Evolutionary conservation across 1,140 invertebrate species (phyloP), one percentile per base, ranked within the genome.

Genomic region (Anastatus disparis): DNA sequence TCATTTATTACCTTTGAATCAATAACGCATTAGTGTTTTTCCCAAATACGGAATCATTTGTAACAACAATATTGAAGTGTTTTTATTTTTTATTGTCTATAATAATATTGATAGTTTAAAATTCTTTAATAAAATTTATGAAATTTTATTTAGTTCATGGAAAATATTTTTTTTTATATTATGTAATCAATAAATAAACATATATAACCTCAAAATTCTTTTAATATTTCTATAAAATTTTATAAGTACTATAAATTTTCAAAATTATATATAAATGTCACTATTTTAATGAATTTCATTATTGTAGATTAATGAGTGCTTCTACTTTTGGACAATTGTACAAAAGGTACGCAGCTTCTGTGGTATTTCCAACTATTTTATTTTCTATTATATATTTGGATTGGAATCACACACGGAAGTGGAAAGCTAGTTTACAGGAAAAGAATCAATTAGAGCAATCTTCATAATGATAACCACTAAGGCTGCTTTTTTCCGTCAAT

Each of bases 371-470:
- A 22, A 86, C 87, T 15, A 24, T 91, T 72, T 76, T 86, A 44
- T 77, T 81, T 22, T 71, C 79, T 44, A 77, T 87, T 2, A 93
- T 94, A 74, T 92, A 86, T 80, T 85, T 88, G 8, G 93, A 94
- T 80, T 91, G 88, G 82, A 87, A 79, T 48, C 89, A 89, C 71
- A 95, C 93, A 1, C 87, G 86, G 73, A 82, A 88, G 81, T 94
- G 91, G 90, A 94, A 94, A 77, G 76, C 77, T 29, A n/a, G n/a
- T n/a, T n/a, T n/a, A 31, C 83, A 78, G 3, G 70, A 10, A 3
- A 27, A 53, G 7, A 72, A 63, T 48, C 10, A 71, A 35, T 22
- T 58, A 38, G 17, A 72, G 50, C 27, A 63, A n/a, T n/a, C n/a
- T n/a, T n/a, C n/a, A n/a, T n/a, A n/a, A n/a, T n/a, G n/a, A n/a